Conservation (phyloP, 2,797 vertebrate species). For the Pagetopsis macropterus region DNA sequence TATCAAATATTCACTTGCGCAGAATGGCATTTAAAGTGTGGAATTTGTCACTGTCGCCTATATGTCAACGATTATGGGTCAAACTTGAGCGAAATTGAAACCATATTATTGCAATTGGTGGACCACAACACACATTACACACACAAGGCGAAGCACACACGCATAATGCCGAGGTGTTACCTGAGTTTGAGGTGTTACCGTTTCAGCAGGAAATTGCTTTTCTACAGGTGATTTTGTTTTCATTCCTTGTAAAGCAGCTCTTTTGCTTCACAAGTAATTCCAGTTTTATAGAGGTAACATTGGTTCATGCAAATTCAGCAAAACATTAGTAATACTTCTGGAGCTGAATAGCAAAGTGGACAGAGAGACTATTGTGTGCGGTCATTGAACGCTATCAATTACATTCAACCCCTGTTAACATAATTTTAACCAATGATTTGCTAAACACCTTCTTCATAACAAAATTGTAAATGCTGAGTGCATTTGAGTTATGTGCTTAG, state of each 20-base stretch:
- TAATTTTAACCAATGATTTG: background rate
- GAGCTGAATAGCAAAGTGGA: conserved; percentile 2
- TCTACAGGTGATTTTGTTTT: conserved; percentile 50
- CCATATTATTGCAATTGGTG: conserved; percentile 34
- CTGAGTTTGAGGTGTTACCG: conserved; percentile 55
- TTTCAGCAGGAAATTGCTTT: conserved; percentile 70
- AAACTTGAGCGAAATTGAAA: conserved; percentile 46
- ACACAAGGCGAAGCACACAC: conserved; percentile 23
- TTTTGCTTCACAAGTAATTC: conserved; percentile 26
- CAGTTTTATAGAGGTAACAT: conserved; percentile 14
- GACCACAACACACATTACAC: conserved; percentile 24
- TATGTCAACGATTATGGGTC: background rate
- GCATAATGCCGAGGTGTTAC: conserved; percentile 53
- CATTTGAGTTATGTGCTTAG: background rate
- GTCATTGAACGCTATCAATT: conserved; percentile 9
- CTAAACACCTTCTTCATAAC: background rate
- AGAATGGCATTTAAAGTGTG: conserved; percentile 7
- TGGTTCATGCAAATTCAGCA: conserved; percentile 37
- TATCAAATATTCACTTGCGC: conserved; percentile 19
- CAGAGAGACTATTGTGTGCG: conserved; percentile 26
- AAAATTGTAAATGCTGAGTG: background rate
- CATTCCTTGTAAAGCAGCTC: conserved; percentile 29
- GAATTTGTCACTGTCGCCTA: conserved; percentile 9
- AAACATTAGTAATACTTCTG: conserved; percentile 13
- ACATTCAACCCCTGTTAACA: background rate